Conservation (phyloP, 37 sponge, comb jelly and placozoan genomes). For the Amphimedon queenslandica region DNA sequence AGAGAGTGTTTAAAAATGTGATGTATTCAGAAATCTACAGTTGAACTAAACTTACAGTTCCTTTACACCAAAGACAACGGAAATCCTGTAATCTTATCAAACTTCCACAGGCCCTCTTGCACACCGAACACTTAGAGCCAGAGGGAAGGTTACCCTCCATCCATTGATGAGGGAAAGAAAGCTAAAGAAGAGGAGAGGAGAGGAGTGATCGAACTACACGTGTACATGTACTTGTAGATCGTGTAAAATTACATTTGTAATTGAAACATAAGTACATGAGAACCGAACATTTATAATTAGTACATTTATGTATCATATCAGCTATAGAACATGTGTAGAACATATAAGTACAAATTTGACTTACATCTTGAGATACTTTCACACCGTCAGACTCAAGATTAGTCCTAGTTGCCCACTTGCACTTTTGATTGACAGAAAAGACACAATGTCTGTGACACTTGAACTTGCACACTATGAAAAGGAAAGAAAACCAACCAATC, state of each 20-base stretch:
- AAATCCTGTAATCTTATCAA: constrained; percentile 67
- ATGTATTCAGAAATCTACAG: neutral
- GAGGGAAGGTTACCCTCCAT: constrained; percentile 86
- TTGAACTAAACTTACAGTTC: constrained; percentile 46
- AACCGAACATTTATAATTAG: too few species aligned
- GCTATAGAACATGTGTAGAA: neutral
- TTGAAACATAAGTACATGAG: too few species aligned
- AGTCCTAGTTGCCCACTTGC: constrained; percentile 90
- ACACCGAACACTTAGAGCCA: constrained; percentile 75
- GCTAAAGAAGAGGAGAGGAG: constrained; percentile 13
- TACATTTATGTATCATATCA: neutral
- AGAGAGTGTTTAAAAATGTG: neutral
- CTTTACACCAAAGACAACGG: constrained; percentile 93
- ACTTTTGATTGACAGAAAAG: constrained; percentile 30
- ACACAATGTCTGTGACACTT: constrained; percentile 88
- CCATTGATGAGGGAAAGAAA: constrained; percentile 88
- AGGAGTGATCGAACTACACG: neutral
- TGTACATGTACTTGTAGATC: neutral
- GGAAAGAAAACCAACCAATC: neutral
- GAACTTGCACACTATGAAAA: constrained; percentile 72
- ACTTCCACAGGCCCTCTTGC: constrained; percentile 78
- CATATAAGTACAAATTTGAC: constrained; percentile 8
- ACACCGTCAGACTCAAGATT: constrained; percentile 49
- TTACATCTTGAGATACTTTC: constrained; percentile 61
- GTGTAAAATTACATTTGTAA: too few species aligned